These are phyloP conservation scores for Lepidochitona cinerea DNA, from an alignment of 2,888 invertebrate genomes.

Conservation along the genomic window DNA sequence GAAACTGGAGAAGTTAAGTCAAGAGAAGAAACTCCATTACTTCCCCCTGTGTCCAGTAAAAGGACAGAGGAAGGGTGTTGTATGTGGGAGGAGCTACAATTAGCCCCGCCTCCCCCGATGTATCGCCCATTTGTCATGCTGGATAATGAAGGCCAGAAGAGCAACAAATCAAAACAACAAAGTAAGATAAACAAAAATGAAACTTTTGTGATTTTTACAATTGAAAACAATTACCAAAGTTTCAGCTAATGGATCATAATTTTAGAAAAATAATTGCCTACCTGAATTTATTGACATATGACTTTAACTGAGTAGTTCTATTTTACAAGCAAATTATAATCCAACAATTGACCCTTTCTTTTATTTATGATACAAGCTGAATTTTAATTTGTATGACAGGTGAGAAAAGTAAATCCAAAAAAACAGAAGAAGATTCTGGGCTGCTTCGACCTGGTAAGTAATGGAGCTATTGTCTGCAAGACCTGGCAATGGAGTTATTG, in stretches of 20 bases:
- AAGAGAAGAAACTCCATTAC: conserved; percentile 33
- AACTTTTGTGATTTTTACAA: too few species aligned
- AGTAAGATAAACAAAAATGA: too few species aligned
- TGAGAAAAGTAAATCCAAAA: neutral
- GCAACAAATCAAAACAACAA: too few species aligned
- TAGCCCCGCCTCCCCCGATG: conserved; percentile 60
- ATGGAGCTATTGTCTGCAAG: neutral
- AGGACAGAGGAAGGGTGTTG: conserved; percentile 47
- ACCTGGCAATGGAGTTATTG: neutral
- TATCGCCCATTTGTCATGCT: conserved; percentile 61
- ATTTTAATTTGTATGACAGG: too few species aligned
- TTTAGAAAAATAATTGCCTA: too few species aligned
- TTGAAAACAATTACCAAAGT: too few species aligned
- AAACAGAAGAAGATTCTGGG: neutral
- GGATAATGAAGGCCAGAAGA: conserved; percentile 34
- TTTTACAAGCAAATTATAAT: too few species aligned
- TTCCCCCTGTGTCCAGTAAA: conserved; percentile 47
- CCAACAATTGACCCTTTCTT: too few species aligned
- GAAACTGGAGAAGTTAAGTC: neutral
- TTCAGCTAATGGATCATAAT: neutral
- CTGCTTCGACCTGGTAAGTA: neutral
- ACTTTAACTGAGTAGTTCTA: too few species aligned
- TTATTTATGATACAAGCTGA: too few species aligned
- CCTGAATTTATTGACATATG: too few species aligned
- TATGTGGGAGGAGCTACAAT: conserved; percentile 48